Evolutionary conservation across 2,113 vertebrate species (phyloP).

Genomic region (Oryzias melastigma): DNA sequence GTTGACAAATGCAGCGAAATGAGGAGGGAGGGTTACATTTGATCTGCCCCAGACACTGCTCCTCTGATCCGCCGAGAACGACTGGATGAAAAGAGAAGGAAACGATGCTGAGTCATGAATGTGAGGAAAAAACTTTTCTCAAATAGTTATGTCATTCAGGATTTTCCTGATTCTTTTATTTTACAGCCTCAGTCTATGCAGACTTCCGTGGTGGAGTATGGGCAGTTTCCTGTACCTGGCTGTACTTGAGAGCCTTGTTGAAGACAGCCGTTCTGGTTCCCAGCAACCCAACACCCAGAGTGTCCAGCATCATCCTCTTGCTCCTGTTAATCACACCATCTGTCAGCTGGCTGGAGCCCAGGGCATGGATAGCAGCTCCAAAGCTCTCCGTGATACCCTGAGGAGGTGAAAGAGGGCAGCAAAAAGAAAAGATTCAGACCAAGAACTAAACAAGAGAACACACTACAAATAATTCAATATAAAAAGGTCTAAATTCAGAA

Average conservation of each 20-base stretch:
- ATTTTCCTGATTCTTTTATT: no score
- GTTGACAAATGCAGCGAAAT: constrained; percentile 89
- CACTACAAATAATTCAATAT: no score
- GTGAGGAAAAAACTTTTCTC: not conserved
- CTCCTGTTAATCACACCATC: constrained; percentile 83
- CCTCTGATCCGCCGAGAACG: constrained; percentile 75
- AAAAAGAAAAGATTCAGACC: not conserved
- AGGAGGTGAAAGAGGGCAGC: constrained; percentile 5
- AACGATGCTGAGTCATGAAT: not conserved
- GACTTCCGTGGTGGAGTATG: no score
- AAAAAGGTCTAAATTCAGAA: no score
- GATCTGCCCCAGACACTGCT: constrained; percentile 86
- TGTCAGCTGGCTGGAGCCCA: constrained; percentile 81
- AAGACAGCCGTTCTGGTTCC: constrained; percentile 86
- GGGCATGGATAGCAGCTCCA: constrained; percentile 80
- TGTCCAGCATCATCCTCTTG: constrained; percentile 94
- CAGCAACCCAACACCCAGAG: constrained; percentile 87
- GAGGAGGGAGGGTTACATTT: constrained; percentile 77
- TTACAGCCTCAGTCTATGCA: no score
- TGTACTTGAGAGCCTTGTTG: constrained; percentile 81
- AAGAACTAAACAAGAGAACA: no score
- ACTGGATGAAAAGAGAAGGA: constrained; percentile 57
- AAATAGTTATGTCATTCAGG: no score
- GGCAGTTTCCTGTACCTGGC: constrained; percentile 79
- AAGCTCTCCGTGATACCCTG: constrained; percentile 91